phyloP scores from a whole-genome alignment of 1,140 invertebrate species.

The Samia ricini region DNA sequence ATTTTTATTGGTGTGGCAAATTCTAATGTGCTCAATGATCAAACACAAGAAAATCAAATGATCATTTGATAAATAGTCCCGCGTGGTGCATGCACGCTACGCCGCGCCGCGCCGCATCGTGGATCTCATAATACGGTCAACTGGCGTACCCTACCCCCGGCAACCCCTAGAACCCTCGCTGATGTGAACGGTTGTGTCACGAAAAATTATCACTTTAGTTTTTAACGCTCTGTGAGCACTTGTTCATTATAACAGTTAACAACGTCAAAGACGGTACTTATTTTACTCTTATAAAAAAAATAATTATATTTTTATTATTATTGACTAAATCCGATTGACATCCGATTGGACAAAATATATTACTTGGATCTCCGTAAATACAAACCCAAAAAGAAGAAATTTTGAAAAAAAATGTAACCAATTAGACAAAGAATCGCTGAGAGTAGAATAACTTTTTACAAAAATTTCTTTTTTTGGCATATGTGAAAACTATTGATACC shows the following conservation, averaged over 20 bases:
- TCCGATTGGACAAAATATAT: too few species aligned
- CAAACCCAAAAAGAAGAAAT: too few species aligned
- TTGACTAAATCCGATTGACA: too few species aligned
- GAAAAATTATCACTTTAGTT: slow-evolving; percentile 17
- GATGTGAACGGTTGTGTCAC: slow-evolving; percentile 10
- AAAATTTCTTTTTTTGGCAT: too few species aligned
- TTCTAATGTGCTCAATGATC: slow-evolving; percentile 76
- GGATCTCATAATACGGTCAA: slow-evolving; percentile 67
- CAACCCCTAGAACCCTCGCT: slow-evolving; percentile 11
- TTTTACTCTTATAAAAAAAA: too few species aligned
- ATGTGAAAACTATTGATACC: too few species aligned
- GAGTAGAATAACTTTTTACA: too few species aligned
- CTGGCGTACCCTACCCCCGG: slow-evolving; percentile 9
- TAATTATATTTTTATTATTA: too few species aligned
- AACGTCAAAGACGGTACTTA: too few species aligned
- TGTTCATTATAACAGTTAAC: not conserved
- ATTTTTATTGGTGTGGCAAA: slow-evolving; percentile 53
- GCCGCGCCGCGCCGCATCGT: slow-evolving; percentile 32
- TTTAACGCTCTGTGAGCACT: slow-evolving; percentile 5
- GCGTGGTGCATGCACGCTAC: slow-evolving; percentile 50
- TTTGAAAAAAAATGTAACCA: too few species aligned
- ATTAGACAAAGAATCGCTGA: too few species aligned
- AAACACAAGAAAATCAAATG: slow-evolving; percentile 78
- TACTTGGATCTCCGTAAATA: too few species aligned
- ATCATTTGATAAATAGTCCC: slow-evolving; percentile 76